Conservation (phyloP, 2,888 invertebrate species). For the Acrobasis consociella region DNA sequence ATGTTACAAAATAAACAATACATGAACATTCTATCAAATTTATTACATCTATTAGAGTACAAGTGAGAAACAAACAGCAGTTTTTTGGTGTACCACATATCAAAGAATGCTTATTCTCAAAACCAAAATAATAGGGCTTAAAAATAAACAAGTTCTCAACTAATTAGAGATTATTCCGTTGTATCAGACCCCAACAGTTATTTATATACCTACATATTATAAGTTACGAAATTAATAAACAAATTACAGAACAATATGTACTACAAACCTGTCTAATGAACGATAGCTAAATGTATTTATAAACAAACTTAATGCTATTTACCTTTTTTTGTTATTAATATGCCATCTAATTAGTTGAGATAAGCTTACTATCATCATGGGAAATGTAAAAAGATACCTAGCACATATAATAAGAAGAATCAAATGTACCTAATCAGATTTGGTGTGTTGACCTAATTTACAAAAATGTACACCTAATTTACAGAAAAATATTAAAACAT, state of each 20-base stretch:
- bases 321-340: too few relatives aligned
- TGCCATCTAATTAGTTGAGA: background rate
- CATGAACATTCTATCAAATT: slow-evolving; percentile 50
- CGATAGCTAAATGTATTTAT: too few relatives aligned
- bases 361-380: background rate
- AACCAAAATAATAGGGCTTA: background rate
- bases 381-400: background rate
- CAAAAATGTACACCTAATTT: background rate
- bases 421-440: background rate
- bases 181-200: too few relatives aligned
- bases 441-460: background rate
- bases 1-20: slow-evolving; percentile 32
- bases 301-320: too few relatives aligned
- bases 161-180: background rate
- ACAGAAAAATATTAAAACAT: background rate
- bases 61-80: slow-evolving; percentile 22
- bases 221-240: too few relatives aligned
- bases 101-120: background rate
- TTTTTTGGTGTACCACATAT: background rate
- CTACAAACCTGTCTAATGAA: too few relatives aligned
- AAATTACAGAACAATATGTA: too few relatives aligned
- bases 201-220: too few relatives aligned
- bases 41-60: slow-evolving; percentile 44
- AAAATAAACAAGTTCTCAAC: background rate
- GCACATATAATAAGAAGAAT: background rate